These are phyloP conservation scores for Eubasilissa regina DNA, from an alignment of 1,140 invertebrate genomes.

Conservation along the genomic window DNA sequence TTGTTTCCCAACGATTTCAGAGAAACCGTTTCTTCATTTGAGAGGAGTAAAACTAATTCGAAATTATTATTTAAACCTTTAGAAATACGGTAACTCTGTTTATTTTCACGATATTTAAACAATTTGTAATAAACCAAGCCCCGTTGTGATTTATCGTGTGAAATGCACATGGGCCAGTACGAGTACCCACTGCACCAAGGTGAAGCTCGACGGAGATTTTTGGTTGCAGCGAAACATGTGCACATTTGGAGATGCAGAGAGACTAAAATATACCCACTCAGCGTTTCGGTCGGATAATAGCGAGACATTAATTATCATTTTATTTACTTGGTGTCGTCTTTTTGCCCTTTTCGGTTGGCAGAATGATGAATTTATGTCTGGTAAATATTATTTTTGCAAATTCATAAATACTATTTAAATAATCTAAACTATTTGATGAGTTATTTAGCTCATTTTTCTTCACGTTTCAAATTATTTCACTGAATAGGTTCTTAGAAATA, in stretches of 20 bases:
- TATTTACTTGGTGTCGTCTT: not conserved
- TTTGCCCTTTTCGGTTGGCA: not conserved
- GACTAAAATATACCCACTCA: not conserved
- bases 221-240: constrained; percentile 18
- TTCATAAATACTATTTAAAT: not conserved
- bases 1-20: no score
- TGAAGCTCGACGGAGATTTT: not conserved
- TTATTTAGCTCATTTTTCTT: no score
- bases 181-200: not conserved
- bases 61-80: no score
- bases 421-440: no score
- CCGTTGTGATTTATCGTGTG: constrained; percentile 30
- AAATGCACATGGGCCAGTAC: constrained; percentile 29
- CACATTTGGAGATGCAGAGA: not conserved
- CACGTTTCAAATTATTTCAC: no score
- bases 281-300: not conserved
- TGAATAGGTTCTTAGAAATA: no score
- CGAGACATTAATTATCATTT: not conserved
- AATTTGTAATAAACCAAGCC: not conserved
- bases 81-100: no score
- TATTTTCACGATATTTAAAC: not conserved
- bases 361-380: not conserved
- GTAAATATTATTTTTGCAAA: constrained; percentile 26
- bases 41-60: no score
- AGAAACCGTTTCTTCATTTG: no score